phyloP scores from a whole-genome alignment of 1,140 invertebrate species.

The Trichonephila clavata region DNA sequence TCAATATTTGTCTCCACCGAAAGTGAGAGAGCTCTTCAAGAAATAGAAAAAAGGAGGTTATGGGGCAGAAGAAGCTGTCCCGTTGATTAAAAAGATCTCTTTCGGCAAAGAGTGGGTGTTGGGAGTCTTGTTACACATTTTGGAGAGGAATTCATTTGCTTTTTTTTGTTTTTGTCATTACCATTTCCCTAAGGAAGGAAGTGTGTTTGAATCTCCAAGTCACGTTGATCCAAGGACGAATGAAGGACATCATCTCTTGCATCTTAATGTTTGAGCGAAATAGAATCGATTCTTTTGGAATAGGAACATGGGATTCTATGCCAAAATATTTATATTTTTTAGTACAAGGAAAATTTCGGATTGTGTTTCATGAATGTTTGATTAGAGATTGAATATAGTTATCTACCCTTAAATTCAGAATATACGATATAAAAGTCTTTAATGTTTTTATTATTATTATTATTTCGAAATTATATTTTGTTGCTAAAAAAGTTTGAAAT shows the following conservation, averaged over 20 bases:
- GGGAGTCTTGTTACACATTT: constrained; percentile 16
- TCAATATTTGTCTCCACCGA: constrained; percentile 7
- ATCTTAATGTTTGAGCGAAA: background rate
- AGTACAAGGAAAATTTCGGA: too few relatives aligned
- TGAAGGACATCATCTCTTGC: background rate
- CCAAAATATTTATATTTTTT: too few relatives aligned
- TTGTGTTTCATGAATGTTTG: too few relatives aligned
- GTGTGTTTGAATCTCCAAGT: background rate
- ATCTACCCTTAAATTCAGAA: too few relatives aligned
- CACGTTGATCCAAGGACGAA: background rate
- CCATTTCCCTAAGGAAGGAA: background rate
- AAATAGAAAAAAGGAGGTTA: background rate
- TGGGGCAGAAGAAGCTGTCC: background rate
- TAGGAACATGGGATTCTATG: too few relatives aligned
- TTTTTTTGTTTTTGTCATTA: background rate
- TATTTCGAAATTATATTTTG: too few relatives aligned
- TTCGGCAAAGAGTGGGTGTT: background rate
- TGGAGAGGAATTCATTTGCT: background rate
- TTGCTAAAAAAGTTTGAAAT: too few relatives aligned
- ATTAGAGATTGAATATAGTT: too few relatives aligned
- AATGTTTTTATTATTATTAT: too few relatives aligned
- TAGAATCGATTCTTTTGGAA: too few relatives aligned
- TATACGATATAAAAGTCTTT: too few relatives aligned
- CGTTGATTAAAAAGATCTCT: constrained; percentile 27
- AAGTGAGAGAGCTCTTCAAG: background rate